phyloP scores from a whole-genome alignment of 2,797 vertebrate species.

The Intellagama lesueurii region DNA sequence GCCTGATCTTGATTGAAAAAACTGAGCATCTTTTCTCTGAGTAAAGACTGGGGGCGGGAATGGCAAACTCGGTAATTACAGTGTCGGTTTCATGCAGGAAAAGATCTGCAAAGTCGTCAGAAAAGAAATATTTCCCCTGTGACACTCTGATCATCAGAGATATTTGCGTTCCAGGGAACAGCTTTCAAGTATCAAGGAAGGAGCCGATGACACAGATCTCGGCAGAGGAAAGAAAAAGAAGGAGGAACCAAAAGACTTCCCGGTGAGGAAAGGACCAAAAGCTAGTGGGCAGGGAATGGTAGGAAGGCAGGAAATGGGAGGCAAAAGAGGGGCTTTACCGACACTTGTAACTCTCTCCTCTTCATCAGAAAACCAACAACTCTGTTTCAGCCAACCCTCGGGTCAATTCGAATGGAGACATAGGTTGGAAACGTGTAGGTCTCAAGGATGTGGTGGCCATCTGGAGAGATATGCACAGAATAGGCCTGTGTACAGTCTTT shows the following conservation, averaged over 20 bases:
- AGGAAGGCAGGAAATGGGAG: background rate
- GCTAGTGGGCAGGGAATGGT: background rate
- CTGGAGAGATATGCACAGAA: background rate
- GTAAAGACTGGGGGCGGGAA: slow-evolving; percentile 15
- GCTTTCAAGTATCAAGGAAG: slow-evolving; percentile 43
- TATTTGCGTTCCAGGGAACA: slow-evolving; percentile 62
- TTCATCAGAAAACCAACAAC: background rate
- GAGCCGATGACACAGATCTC: background rate
- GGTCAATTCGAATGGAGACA: too few species aligned
- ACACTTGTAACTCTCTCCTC: too few species aligned
- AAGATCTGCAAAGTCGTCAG: slow-evolving; percentile 71
- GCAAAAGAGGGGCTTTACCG: too few species aligned
- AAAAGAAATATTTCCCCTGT: slow-evolving; percentile 69
- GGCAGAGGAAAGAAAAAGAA: background rate
- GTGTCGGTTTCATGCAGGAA: slow-evolving; percentile 70
- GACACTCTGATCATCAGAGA: slow-evolving; percentile 61
- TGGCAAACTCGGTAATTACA: slow-evolving; percentile 59
- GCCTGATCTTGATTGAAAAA: slow-evolving; percentile 23
- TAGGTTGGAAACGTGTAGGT: background rate
- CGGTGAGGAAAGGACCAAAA: background rate
- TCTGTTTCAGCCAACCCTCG: background rate
- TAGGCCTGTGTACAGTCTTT: too few species aligned
- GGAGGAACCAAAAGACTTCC: background rate
- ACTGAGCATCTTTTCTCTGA: slow-evolving; percentile 39
- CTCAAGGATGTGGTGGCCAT: background rate